Conservation (phyloP, 2,797 vertebrate species). For the Masticophis lateralis region DNA sequence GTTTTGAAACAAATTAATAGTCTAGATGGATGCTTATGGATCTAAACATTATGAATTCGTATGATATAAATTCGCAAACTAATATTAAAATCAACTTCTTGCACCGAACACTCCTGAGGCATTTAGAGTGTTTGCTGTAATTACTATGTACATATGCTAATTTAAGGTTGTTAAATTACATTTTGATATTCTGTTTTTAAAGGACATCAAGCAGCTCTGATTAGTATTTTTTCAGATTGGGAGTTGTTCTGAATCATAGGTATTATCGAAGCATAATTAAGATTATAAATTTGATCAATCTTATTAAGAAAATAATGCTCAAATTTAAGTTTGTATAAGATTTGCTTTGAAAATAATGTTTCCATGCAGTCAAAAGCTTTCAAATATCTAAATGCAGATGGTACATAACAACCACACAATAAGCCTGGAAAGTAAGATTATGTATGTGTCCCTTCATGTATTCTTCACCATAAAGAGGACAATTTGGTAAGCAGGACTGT, state of each 20-base stretch:
- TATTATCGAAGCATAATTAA: neutral
- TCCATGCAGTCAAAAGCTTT: neutral
- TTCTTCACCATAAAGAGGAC: no score
- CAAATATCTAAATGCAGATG: neutral
- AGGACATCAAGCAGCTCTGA: neutral
- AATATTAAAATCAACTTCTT: slow-evolving; percentile 20
- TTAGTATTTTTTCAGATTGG: neutral
- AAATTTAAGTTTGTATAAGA: neutral
- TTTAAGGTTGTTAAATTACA: slow-evolving; percentile 18
- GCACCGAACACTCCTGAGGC: neutral
- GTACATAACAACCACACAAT: no score
- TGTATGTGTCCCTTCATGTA: no score
- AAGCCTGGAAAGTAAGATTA: no score
- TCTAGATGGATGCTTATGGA: slow-evolving; percentile 14
- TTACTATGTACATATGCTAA: slow-evolving; percentile 4
- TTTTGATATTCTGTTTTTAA: neutral
- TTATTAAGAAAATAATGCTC: neutral
- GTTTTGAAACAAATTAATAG: slow-evolving; percentile 15
- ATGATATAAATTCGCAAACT: slow-evolving; percentile 16
- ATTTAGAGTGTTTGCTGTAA: slow-evolving; percentile 13
- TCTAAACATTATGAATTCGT: slow-evolving; percentile 13
- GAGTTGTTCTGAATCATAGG: neutral
- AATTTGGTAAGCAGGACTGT: no score
- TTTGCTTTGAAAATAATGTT: neutral
- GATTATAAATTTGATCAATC: neutral